phyloP scores from a whole-genome alignment of 2,113 vertebrate species.

The Gymnogyps californianus region DNA sequence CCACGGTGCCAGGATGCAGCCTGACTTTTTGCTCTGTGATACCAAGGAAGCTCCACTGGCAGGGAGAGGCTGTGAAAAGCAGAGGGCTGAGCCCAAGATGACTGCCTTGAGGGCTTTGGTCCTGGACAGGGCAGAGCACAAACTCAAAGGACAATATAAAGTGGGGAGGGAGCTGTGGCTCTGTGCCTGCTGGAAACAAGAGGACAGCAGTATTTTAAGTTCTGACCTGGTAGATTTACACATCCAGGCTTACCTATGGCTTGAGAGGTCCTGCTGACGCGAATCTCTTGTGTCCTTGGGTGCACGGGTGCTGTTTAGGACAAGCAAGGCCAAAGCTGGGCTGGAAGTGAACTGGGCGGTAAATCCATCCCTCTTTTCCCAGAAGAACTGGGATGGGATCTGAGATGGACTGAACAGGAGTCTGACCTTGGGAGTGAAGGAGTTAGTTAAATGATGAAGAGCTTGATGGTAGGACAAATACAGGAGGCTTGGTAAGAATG shows the following conservation, averaged over 20 bases:
- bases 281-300: neutral
- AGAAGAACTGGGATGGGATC: neutral
- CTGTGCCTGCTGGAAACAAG: neutral
- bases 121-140: neutral
- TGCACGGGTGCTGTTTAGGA: accelerated
- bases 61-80: neutral
- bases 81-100: neutral
- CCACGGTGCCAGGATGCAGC: neutral
- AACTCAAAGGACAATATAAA: neutral
- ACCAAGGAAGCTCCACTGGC: neutral
- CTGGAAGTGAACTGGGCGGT: neutral
- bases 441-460: neutral
- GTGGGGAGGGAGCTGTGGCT: neutral
- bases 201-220: neutral
- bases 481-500: neutral
- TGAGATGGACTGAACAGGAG: neutral
- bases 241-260: accelerated
- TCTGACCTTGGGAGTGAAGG: neutral
- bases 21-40: neutral
- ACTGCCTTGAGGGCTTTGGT: accelerated
- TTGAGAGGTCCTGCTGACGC: neutral
- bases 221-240: neutral
- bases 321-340: neutral
- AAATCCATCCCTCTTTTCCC: neutral
- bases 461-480: neutral